Conservation (phyloP, 2,113 vertebrate genomes). For the Pampusana beccarii region DNA sequence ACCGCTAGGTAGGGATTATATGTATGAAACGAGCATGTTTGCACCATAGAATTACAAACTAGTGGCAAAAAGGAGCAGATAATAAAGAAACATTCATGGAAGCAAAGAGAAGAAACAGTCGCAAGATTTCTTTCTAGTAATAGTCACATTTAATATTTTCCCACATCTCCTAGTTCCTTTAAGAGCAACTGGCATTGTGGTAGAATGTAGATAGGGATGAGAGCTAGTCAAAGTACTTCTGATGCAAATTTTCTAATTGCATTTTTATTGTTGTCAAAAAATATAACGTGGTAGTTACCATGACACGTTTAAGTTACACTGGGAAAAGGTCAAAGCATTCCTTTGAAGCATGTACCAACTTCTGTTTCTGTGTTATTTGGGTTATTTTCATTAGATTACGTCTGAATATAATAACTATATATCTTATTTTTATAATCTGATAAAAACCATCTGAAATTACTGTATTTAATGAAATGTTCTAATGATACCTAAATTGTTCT, state of each 20-base stretch:
- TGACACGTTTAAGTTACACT: not conserved
- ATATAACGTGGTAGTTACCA: not conserved
- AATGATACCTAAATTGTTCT: not conserved
- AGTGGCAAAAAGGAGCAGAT: not conserved
- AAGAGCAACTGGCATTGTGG: not conserved
- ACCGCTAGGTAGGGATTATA: not conserved
- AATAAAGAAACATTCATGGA: not conserved
- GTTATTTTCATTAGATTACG: not conserved
- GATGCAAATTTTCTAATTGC: not conserved
- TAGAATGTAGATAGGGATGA: not conserved
- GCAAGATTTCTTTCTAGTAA: not conserved
- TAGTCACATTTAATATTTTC: not conserved
- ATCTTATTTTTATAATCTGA: not conserved
- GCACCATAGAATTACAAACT: not conserved
- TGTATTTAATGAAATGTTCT: not conserved
- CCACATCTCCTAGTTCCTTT: not conserved
- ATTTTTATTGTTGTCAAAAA: not conserved
- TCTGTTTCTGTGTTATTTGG: not conserved
- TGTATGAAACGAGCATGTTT: rapidly evolving
- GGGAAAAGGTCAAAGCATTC: not conserved
- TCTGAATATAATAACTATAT: not conserved
- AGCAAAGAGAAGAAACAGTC: not conserved
- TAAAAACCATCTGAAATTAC: not conserved
- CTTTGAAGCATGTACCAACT: rapidly evolving
- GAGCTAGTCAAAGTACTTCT: not conserved